Evolutionary conservation across 2,888 invertebrate genomes (phyloP).

Genomic region (Melanchra persicariae): DNA sequence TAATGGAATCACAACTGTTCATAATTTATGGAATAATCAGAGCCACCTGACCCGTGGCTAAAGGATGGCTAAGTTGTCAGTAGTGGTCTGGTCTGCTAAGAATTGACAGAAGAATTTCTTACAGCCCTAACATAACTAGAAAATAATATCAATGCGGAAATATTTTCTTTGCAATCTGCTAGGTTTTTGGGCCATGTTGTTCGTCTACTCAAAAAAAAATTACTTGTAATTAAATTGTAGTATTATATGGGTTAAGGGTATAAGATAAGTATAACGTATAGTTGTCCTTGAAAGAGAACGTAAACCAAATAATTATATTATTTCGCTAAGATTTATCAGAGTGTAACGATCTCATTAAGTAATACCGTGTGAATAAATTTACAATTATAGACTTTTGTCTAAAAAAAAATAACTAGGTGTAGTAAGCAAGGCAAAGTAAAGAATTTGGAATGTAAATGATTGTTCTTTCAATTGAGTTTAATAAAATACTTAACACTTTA

Average conservation of each 20-base stretch:
- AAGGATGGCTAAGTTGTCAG: not conserved
- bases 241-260: constrained; percentile 8
- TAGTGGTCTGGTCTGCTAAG: not conserved
- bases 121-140: not conserved
- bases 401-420: constrained; percentile 12
- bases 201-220: not conserved
- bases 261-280: not conserved
- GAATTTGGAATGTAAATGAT: constrained; percentile 17
- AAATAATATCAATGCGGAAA: not conserved
- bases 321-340: constrained; percentile 47
- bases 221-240: not conserved
- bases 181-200: not conserved
- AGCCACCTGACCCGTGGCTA: not conserved
- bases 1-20: not conserved
- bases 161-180: not conserved
- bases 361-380: constrained; percentile 48
- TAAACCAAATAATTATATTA: constrained; percentile 23
- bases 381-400: constrained; percentile 17
- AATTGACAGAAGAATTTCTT: not conserved
- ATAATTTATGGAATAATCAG: constrained; percentile 3
- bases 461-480: constrained; percentile 32
- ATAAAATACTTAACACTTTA: constrained; percentile 23
- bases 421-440: constrained; percentile 26
- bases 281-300: constrained; percentile 27
- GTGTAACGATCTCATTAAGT: constrained; percentile 62